Base-by-base conservation (phyloP, 2,797 vertebrate genomes). In the Hemibagrus guttatus region DNA sequence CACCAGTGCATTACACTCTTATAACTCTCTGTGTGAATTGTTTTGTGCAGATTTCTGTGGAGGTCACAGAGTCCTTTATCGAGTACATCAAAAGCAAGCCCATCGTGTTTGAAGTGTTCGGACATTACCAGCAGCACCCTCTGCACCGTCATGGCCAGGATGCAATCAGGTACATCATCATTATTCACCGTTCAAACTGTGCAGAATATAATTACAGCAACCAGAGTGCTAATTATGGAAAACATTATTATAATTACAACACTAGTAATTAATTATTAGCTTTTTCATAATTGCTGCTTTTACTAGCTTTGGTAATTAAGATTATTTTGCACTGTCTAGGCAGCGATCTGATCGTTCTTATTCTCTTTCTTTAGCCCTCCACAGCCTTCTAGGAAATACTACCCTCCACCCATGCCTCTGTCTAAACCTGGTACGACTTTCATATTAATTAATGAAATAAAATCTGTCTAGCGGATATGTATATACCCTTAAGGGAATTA, bases 31-130 rank as follows among this genome's bases (percentile, higher is more conserved):
- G 13, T 35, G 58, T 75, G 72, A 11, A 8, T 71, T 71, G 1
- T n/a, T 86, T 21, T 61, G 84, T 26, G 21, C 89, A 99, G 98
- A 94, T 99, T 92, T 97, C 98, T 1, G 98, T 99, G 79, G 98
- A 99, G 92, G 97, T 99, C 90, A 99, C 98, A 0, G 97, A 99
- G 91, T 99, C 98, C 0, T 99, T 99, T 91, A 97, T 97, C 81
- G 98, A 99, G 81, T 98, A 99, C 88, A 97, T 99, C 92, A 99
- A 97, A 95, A 97, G 92, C 84, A 99, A 99, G 68, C 98, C 98
- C 1, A 97, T 99, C 12, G 98, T 99, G 81, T 99, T 99, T 92
- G 98, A 99, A 92, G 98, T 99, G 87, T 99, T 99, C n/a, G 98
- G 98, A 1, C 98, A 99, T 92, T 99, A 98, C 90, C 98, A 99